These are phyloP conservation scores for Rhingia rostrata DNA, from an alignment of 2,888 invertebrate species.

Conservation along the genomic window DNA sequence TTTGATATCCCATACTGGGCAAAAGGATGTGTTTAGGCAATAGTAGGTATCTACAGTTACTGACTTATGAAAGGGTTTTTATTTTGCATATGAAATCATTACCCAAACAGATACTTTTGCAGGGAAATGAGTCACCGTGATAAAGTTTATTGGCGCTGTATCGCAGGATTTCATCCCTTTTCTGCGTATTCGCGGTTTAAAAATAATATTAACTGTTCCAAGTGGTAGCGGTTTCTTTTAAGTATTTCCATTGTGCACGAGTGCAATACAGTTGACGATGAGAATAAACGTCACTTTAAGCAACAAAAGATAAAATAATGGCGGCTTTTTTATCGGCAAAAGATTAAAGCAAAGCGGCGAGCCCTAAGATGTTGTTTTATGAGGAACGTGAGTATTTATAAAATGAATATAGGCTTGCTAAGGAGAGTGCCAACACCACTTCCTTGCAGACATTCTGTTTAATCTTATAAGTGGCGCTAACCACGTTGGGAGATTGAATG, in stretches of 20 bases:
- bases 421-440: not conserved
- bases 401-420: not conserved
- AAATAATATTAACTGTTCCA: conserved; percentile 13
- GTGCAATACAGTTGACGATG: conserved; percentile 15
- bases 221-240: conserved; percentile 60
- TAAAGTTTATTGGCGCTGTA: conserved; percentile 2
- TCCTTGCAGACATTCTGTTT: no score
- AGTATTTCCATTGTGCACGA: conserved; percentile 25
- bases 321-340: conserved; percentile 58
- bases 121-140: not conserved
- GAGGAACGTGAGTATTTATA: not conserved
- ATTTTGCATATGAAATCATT: not conserved
- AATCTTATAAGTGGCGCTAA: no score
- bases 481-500: no score
- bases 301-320: conserved; percentile 44
- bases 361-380: not conserved
- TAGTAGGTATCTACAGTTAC: not conserved
- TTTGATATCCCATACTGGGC: conserved; percentile 4
- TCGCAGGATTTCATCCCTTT: conserved; percentile 38
- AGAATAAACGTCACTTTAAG: conserved; percentile 27
- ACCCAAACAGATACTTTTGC: not conserved
- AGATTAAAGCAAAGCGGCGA: conserved; percentile 49
- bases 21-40: not conserved
- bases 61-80: conserved; percentile 3
- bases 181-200: not conserved